Conservation (phyloP, 2,888 invertebrate species). For the Tenthredo amoena region DNA sequence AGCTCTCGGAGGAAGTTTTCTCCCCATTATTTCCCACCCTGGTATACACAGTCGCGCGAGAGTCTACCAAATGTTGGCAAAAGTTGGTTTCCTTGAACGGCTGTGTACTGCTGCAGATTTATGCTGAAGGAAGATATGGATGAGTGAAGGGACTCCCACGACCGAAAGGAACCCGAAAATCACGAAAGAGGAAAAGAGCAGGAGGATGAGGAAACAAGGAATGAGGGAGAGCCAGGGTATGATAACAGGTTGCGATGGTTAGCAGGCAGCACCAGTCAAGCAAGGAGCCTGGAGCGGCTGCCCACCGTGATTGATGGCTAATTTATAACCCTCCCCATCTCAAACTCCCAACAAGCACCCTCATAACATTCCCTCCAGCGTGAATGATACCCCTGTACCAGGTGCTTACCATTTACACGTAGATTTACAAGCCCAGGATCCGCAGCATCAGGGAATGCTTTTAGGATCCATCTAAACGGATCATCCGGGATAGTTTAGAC, state of each 20-base stretch:
- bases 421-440: constrained; percentile 34
- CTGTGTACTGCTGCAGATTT: neutral
- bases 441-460: constrained; percentile 41
- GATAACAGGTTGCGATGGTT: constrained; percentile 46
- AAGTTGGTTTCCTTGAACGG: constrained; percentile 22
- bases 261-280: constrained; percentile 47
- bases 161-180: neutral
- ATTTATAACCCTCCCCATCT: constrained; percentile 51
- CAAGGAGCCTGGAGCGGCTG: constrained; percentile 36
- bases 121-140: constrained; percentile 18
- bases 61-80: neutral
- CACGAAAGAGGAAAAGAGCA: neutral
- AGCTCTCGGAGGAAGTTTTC: neutral
- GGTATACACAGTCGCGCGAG: neutral
- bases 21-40: neutral
- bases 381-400: constrained; percentile 53
- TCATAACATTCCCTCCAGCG: constrained; percentile 51
- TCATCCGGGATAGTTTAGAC: constrained; percentile 29
- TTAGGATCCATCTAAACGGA: constrained; percentile 46
- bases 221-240: constrained; percentile 3
- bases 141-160: constrained; percentile 33
- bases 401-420: constrained; percentile 53
- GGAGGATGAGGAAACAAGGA: neutral
- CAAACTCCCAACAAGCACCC: constrained; percentile 50
- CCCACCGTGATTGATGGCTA: constrained; percentile 51